A percentile compares a stretch with the other conserved stretches of the same genome.
Evolutionary conservation across 1,140 invertebrate genomes (phyloP).

Genomic region (Cotesia chilonis): DNA sequence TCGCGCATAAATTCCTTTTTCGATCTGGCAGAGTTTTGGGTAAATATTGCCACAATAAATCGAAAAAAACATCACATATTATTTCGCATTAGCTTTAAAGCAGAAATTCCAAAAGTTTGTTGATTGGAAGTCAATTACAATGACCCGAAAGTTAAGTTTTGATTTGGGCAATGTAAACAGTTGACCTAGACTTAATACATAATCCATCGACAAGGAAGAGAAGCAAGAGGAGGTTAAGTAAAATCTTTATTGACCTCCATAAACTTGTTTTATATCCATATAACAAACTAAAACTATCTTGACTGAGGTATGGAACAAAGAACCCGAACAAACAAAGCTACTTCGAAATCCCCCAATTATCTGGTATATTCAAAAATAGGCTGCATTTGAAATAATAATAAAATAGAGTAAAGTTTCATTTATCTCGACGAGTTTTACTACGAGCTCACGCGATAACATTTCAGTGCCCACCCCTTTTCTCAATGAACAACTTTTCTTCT

Average conservation of each 20-base stretch:
- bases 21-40: no score
- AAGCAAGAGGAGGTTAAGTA: not conserved
- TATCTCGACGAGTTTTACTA: slow-evolving; percentile 19
- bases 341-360: not conserved
- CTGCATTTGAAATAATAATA: not conserved
- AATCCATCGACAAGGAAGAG: not conserved
- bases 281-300: no score
- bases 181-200: slow-evolving; percentile 18
- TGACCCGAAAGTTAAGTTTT: not conserved
- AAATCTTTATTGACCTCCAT: not conserved
- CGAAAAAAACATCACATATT: no score
- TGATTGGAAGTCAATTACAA: slow-evolving; percentile 5
- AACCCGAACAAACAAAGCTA: no score
- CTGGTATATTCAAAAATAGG: not conserved
- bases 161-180: slow-evolving; percentile 2
- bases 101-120: no score
- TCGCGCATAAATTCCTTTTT: no score
- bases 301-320: no score
- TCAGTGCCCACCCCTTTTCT: not conserved
- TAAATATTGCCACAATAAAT: no score
- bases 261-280: no score
- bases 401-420: slow-evolving; percentile 17
- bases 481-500: slow-evolving; percentile 32
- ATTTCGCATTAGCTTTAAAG: no score
- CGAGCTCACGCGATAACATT: not conserved